Evolutionary conservation across 2,113 vertebrate genomes (phyloP), one percentile per base, ranked within the genome.

Genomic region (Proteles cristata): DNA sequence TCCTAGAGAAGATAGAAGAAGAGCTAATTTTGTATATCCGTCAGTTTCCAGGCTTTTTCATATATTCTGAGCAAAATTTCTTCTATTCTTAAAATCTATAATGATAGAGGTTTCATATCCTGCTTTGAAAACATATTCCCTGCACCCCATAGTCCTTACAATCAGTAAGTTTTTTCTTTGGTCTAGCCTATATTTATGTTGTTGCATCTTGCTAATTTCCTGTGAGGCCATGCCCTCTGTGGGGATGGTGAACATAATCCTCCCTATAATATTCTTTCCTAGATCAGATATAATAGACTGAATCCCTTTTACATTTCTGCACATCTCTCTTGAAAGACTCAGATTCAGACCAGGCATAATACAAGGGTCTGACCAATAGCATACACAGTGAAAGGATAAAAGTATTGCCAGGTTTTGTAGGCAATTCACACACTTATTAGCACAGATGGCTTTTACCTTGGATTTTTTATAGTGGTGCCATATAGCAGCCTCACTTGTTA

Each of bases 101-200:
- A 31, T 61, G 92, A 96, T 94, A 93, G 93, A 87, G 48, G 55
- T 93, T 93, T 98, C 96, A 96, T 97, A 96, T 97, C 97, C 97
- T 97, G 93, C 86, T 89, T 89, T 79, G 68, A 90, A 96, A 85
- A 88, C 66, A n/a, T 6, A 71, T 17, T 68, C 39, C 23, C 31
- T 10, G 33, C 61, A 45, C 43, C 14, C 28, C 43, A 19, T 11
- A 8, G 87, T 58, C 74, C 58, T 90, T 25, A 63, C 45, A 35
- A 7, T 63, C 68, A 39, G 61, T 28, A 14, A 50, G 16, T 25
- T 48, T 79, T 86, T 88, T 23, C 91, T 94, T 71, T 50, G 0
- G 43, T 93, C 61, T 43, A 93, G 69, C 50, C 73, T 86, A 5
- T 74, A 92, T 96, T 95, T 89, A 79, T 50, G 19, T 93, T 50